These are phyloP conservation scores for Pelobates cultripes DNA, from an alignment of 2,797 vertebrate genomes.

Conservation along the genomic window DNA sequence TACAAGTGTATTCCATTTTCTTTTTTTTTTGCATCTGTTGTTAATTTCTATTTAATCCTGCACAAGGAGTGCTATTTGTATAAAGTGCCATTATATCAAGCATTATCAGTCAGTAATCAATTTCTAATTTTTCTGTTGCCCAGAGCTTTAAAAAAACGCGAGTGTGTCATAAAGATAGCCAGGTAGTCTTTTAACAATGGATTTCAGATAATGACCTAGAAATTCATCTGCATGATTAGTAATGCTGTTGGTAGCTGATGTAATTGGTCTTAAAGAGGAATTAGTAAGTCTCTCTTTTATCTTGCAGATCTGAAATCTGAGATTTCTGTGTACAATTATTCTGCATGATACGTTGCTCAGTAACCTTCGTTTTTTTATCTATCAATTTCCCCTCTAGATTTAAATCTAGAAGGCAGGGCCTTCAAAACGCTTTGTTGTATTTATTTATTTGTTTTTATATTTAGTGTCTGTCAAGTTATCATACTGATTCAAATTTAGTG, in stretches of 20 bases:
- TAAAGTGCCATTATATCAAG: neutral
- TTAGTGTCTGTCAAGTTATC: too few species aligned
- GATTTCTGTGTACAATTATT: neutral
- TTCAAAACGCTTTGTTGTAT: too few species aligned
- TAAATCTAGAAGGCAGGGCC: too few species aligned
- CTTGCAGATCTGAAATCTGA: neutral
- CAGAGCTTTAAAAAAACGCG: neutral
- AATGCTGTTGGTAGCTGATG: slow-evolving; percentile 21
- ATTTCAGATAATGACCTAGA: slow-evolving; percentile 17
- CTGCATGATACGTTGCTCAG: neutral
- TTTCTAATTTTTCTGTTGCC: neutral
- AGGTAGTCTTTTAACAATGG: slow-evolving; percentile 8
- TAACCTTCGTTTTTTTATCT: neutral
- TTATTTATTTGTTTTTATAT: too few species aligned
- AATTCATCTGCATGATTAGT: slow-evolving; percentile 2
- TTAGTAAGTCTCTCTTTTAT: neutral
- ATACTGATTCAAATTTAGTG: too few species aligned
- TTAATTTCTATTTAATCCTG: neutral
- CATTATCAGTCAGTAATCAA: neutral
- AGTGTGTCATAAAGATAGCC: neutral
- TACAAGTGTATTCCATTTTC: neutral
- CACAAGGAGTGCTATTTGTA: neutral
- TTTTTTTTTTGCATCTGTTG: neutral
- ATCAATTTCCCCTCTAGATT: too few species aligned
- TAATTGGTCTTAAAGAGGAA: slow-evolving; percentile 26